Base-by-base conservation (phyloP, 30 jellyfish, hydroid and myxozoan species). In the Nemopilema nomurai region DNA sequence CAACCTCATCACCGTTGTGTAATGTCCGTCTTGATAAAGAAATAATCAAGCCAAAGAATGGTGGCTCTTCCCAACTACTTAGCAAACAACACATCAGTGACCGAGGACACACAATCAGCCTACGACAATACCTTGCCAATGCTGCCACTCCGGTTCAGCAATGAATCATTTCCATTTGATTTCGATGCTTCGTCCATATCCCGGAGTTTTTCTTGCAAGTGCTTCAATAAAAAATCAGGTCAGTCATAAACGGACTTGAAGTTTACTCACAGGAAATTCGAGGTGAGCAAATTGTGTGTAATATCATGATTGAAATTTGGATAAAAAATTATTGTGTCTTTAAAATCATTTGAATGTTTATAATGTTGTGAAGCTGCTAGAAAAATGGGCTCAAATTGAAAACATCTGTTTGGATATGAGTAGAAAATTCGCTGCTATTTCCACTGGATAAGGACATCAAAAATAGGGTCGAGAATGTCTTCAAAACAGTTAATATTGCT, bases 141-240 rank as follows among this genome's bases (percentile, higher is more conserved):
- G 51, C 91, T 76, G 53, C 73, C 79, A 53, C 90, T 79, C 51
- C 94, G 90, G 41, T 63, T 84, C 13, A 90, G 41, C n/a, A 71
- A 91, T 67, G 53, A 62, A 18, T 71, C 51, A 24, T 77, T 77
- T 13, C 83, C 97, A 29, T 74, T 90, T 77, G 78, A 87, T 0
- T 67, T 52, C 51, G 75, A n/a, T 9, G 73, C 82, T 23, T 83
- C 97, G 20, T 79, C 95, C 76, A 84, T 65, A 18, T 50, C 68
- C 16, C 95, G 97, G 53, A 83, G 24, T 67, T 82, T 79, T 9
- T 51, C 84, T 90, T 90, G 83, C 26, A 84, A 77, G 27, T 71
- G 89, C 95, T 83, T 70, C 31, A 64, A 69, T 33, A 79, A 30
- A 57, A 16, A 18, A 21, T 41, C n/a, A n/a, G n/a, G 18, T n/a